These are phyloP conservation scores for Dromococcyx pavoninus DNA, from an alignment of 2,797 vertebrate species.

Conservation along the genomic window DNA sequence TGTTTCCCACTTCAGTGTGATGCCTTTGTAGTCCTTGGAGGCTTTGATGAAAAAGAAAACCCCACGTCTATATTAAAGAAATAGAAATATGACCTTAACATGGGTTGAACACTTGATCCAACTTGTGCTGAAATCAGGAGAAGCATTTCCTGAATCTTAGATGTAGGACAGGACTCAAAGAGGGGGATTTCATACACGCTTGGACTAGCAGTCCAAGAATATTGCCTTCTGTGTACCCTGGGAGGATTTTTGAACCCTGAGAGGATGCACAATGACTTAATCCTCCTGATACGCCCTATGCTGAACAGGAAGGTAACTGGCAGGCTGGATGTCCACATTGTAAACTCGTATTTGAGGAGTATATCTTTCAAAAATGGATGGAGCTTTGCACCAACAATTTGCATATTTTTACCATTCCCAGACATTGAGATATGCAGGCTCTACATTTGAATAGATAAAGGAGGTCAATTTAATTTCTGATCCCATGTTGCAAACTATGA, in stretches of 20 bases:
- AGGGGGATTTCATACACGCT: background rate
- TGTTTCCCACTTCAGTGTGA: background rate
- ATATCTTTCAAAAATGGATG: background rate
- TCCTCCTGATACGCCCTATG: background rate
- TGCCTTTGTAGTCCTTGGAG: background rate
- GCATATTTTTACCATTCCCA: background rate
- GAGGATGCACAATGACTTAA: background rate
- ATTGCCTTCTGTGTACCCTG: background rate
- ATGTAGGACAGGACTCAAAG: background rate
- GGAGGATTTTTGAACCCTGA: too few relatives aligned
- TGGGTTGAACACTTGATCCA: background rate
- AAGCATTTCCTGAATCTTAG: background rate
- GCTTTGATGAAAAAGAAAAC: background rate
- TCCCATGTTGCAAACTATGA: background rate
- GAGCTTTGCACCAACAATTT: background rate
- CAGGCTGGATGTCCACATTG: background rate
- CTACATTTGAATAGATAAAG: background rate
- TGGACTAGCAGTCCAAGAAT: background rate
- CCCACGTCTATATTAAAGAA: background rate
- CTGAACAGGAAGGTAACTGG: background rate
- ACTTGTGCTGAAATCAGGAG: background rate
- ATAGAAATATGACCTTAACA: background rate
- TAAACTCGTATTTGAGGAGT: background rate
- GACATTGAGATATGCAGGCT: background rate
- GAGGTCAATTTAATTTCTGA: slow-evolving; percentile 21